phyloP scores from a whole-genome alignment of 1,140 invertebrate genomes.

The Drosophila azteca region DNA sequence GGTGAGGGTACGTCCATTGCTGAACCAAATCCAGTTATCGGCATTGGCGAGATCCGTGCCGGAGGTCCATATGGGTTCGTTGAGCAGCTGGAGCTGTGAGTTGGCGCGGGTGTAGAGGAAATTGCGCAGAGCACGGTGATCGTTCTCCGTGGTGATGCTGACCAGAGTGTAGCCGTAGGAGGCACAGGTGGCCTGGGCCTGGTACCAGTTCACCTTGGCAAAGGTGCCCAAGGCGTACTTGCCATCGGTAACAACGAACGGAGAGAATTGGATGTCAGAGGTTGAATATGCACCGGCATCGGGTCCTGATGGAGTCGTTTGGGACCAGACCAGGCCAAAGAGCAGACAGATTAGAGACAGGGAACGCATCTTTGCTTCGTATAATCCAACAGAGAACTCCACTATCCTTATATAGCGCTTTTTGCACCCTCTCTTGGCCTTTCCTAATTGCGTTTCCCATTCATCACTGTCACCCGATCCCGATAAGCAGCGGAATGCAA shows the following conservation, averaged over 20 bases:
- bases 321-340: constrained; percentile 10
- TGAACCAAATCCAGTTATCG: constrained; percentile 45
- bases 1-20: constrained; percentile 40
- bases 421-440: no score
- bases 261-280: constrained; percentile 19
- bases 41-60: constrained; percentile 37
- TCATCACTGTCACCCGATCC: constrained; percentile 35
- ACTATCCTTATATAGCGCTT: constrained; percentile 19
- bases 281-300: neutral
- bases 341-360: constrained; percentile 25
- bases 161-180: constrained; percentile 40
- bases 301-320: constrained; percentile 6
- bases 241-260: constrained; percentile 24
- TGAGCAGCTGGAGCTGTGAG: constrained; percentile 18
- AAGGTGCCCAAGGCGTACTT: constrained; percentile 41
- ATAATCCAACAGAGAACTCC: neutral
- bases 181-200: constrained; percentile 42
- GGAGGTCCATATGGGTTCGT: constrained; percentile 38
- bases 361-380: constrained; percentile 28
- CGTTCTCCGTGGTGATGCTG: constrained; percentile 34
- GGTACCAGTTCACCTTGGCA: constrained; percentile 54
- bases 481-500: constrained; percentile 16
- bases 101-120: constrained; percentile 26
- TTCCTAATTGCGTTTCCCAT: constrained; percentile 36
- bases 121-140: constrained; percentile 33